Evolutionary conservation across 2,888 invertebrate species (phyloP).

Genomic region (Polylopha cassiicola): DNA sequence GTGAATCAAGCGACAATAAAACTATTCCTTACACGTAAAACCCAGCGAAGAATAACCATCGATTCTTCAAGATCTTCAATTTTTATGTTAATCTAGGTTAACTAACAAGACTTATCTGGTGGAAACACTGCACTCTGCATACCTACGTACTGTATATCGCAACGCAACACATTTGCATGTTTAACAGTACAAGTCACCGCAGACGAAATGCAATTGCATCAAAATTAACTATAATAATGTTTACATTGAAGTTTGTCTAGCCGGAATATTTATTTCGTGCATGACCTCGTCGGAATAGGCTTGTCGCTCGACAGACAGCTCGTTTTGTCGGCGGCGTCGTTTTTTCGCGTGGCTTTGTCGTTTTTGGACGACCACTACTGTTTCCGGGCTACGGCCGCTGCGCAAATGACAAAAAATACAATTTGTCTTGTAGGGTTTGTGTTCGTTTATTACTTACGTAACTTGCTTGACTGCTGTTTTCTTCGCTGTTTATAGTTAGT

Average conservation of each 20-base stretch:
- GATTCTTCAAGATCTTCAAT: too few relatives aligned
- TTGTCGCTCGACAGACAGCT: conserved; percentile 42
- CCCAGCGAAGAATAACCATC: neutral
- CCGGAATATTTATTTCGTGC: conserved; percentile 9
- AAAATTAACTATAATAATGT: neutral
- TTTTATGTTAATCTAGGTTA: too few relatives aligned
- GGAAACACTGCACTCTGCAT: too few relatives aligned
- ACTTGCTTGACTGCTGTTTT: conserved; percentile 1
- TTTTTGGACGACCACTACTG: conserved; percentile 51
- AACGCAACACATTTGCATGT: too few relatives aligned
- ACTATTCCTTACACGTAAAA: neutral
- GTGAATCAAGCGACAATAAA: conserved; percentile 2
- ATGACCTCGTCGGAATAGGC: conserved; percentile 26
- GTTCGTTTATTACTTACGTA: conserved; percentile 23
- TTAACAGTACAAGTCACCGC: too few relatives aligned
- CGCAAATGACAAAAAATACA: conserved; percentile 39
- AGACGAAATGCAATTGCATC: too few relatives aligned
- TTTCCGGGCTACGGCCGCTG: conserved; percentile 43
- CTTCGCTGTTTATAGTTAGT: conserved; percentile 2
- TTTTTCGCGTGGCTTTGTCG: conserved; percentile 59
- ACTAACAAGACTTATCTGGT: too few relatives aligned
- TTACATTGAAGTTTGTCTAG: neutral
- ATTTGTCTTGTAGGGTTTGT: conserved; percentile 30
- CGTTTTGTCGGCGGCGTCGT: conserved; percentile 49
- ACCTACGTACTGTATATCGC: too few relatives aligned